Conservation (phyloP, 2,797 vertebrate species). For the Epinephelus malabaricus region DNA sequence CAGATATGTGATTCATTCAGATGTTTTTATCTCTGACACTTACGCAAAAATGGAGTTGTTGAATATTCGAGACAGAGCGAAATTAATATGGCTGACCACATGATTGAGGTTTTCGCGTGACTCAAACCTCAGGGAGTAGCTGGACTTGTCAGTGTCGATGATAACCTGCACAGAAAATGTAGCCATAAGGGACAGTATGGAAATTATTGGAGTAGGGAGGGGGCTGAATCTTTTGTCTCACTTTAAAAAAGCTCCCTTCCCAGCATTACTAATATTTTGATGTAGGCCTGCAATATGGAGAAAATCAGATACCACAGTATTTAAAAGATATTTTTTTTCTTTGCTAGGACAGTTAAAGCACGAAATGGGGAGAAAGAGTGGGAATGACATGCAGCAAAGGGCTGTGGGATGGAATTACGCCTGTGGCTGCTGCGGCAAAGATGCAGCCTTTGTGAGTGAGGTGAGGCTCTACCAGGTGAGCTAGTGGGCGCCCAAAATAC, state of each 20-base stretch:
- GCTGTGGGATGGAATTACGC: too few relatives aligned
- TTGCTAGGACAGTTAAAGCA: too few relatives aligned
- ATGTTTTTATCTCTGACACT: conserved; percentile 54
- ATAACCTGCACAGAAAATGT: conserved; percentile 80
- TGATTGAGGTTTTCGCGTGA: conserved; percentile 88
- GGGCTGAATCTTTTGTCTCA: not conserved
- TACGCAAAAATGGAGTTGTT: conserved; percentile 89
- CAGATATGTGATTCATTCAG: conserved; percentile 5
- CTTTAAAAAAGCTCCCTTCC: not conserved
- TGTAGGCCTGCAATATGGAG: too few relatives aligned
- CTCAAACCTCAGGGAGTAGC: conserved; percentile 87
- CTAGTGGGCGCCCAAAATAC: too few relatives aligned
- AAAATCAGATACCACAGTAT: too few relatives aligned
- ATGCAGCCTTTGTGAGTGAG: too few relatives aligned
- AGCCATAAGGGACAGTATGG: not conserved
- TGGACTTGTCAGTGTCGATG: conserved; percentile 89
- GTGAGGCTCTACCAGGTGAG: too few relatives aligned
- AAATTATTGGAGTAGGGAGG: not conserved
- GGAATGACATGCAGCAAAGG: too few relatives aligned
- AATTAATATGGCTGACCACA: conserved; percentile 89
- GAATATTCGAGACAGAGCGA: conserved; percentile 90
- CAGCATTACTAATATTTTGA: not conserved
- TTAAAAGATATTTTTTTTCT: too few relatives aligned
- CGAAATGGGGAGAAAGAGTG: too few relatives aligned
- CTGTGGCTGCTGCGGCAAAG: too few relatives aligned